phyloP scores from a whole-genome alignment of 2,888 invertebrate genomes.

The Sinodicranocentrus sp. region DNA sequence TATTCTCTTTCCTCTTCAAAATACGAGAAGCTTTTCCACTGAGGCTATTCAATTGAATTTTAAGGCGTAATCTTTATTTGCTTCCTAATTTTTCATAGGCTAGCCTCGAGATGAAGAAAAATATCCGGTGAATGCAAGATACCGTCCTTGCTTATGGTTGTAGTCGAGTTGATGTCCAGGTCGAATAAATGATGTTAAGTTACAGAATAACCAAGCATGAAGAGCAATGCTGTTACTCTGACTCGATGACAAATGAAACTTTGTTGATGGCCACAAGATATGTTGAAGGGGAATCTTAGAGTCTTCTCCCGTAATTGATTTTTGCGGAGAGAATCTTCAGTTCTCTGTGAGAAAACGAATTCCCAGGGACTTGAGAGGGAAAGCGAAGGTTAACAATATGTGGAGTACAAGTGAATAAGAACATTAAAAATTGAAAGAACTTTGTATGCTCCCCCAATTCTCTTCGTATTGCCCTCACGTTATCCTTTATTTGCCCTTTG shows the following conservation, averaged over 20 bases:
- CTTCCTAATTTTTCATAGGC: slow-evolving; percentile 2
- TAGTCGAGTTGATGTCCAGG: neutral
- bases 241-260: slow-evolving; percentile 42
- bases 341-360: too few species aligned
- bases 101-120: neutral
- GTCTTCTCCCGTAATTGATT: neutral
- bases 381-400: too few species aligned
- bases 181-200: slow-evolving; percentile 21
- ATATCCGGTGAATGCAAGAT: neutral
- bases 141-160: neutral
- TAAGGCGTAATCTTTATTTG: slow-evolving; percentile 3
- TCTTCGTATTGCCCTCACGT: too few species aligned
- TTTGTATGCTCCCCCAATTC: too few species aligned
- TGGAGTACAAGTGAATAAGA: too few species aligned
- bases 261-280: neutral
- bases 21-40: neutral
- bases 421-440: too few species aligned
- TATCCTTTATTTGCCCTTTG: too few species aligned
- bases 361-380: too few species aligned
- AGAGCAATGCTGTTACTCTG: neutral
- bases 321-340: too few species aligned
- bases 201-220: slow-evolving; percentile 23
- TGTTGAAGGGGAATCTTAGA: too few species aligned
- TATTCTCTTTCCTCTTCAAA: neutral
- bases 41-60: slow-evolving; percentile 29